Evolutionary conservation across 1,140 invertebrate genomes (phyloP), one percentile per base, ranked within the genome.

Genomic region (Drosophila rhopaloa): DNA sequence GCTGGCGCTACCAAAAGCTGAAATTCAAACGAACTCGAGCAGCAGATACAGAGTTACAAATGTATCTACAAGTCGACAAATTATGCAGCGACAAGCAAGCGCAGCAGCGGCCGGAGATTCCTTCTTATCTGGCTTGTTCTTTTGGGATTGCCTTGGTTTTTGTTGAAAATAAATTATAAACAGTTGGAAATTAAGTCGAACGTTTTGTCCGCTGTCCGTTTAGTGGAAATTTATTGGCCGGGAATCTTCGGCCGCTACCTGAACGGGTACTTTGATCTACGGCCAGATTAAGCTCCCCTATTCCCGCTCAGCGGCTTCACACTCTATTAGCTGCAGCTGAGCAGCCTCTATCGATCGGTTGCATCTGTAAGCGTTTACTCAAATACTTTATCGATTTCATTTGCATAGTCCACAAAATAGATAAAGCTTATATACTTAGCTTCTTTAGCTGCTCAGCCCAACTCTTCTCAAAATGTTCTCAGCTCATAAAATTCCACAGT

Each of bases 41-140:
- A 72, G 48, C 51, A 65, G 60, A 75, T 75, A 57, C 73, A 66
- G 63, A 82, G 73, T 77, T 89, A 89, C 84, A 89, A 89, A 89
- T 89, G 84, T 89, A 90, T 83, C 84, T 89, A 84, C 81, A 88
- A 75, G 80, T 75, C 84, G 81, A 89, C 84, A 89, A 89, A 89
- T 89, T 89, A 84, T 89, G 84, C 85, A 89, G 80, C 60, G 71
- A 76, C 79, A 88, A 82, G 61, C 48, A 65, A 65, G 44, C 54
- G 60, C 66, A 76, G 51, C 24, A 32, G 29, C 29, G 46, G 24
- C 27, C 46, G 47, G 44, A 47, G 62, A 63, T 61, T 41, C 67
- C 55, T 56, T 59, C 56, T 56, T 68, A 68, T 66, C 61, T 43
- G 46, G 44, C 46, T 32, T 63, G 61, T 56, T 62, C 56, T 66